Base-by-base conservation (phyloP, 2,113 vertebrate genomes). In the Etheostoma cragini region DNA sequence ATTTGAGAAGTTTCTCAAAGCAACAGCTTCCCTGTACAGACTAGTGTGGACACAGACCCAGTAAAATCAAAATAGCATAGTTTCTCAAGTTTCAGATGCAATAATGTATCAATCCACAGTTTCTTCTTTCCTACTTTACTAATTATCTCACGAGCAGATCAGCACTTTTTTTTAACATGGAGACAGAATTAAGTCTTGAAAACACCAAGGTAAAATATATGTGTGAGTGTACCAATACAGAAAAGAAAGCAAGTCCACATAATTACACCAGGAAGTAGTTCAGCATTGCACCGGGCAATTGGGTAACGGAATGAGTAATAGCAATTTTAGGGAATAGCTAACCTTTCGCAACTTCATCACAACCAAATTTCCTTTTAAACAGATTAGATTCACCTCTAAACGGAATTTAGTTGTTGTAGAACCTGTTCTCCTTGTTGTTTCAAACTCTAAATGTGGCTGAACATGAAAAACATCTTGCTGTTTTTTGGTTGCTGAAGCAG, bases 401-500 rank as follows among this genome's bases (percentile, higher is more conserved):
- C 47, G 22, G 63, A 57, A 57, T 60, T 42, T 33, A 74, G 72
- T 58, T 57, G 0, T 16, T 38, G 17, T 24, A 7, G 33, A 45
- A 70, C n/a, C 42, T 63, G 30, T 57, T 38, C 45, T 46, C 3
- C 35, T 76, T 58, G n/a, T 64, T 38, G 54, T 75, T 75, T 70
- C 53, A 56, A 46, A 74, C 65, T 5, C 42, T 16, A 6, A 61
- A 30, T 54, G 42, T 3, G 21, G 45, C 71, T 58, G 42, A 76
- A 74, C 16, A 17, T 54, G 33, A 68, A 80, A 75, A 22, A 6
- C 22, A 49, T 49, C 24, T 53, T 35, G 10, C 2, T 16, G 30
- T 64, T 19, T 75, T 35, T 30, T 30, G 30, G 80, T 12, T n/a
- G 52, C 56, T 21, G 8, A 56, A 78, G 76, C 86, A 84, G 81